Percentiles rank a stretch among this genome's conserved stretches.
phyloP scores from a whole-genome alignment of 2,113 vertebrate species.

The Xiphophorus couchianus region DNA sequence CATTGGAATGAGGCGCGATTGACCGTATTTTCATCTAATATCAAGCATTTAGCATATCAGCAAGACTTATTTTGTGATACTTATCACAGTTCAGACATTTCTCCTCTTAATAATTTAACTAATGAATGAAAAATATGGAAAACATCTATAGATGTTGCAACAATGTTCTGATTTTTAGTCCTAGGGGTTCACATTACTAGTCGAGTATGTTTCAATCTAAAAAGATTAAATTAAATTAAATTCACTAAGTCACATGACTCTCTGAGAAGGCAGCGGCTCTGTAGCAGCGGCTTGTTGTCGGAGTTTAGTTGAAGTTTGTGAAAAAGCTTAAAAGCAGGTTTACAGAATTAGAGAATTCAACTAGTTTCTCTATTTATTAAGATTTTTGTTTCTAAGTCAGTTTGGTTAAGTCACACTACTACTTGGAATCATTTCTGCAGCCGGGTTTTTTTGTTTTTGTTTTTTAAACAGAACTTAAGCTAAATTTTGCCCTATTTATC shows the following conservation, averaged over 20 bases:
- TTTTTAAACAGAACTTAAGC: constrained; percentile 49
- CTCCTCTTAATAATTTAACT: no score
- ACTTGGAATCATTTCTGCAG: constrained; percentile 29
- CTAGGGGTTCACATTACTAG: not conserved
- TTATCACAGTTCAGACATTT: not conserved
- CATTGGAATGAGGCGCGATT: not conserved
- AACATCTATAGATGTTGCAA: not conserved
- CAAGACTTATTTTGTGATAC: not conserved
- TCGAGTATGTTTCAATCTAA: not conserved
- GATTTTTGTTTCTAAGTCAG: constrained; percentile 5
- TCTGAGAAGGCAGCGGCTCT: no score
- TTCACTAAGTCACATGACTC: not conserved
- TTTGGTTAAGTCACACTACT: constrained; percentile 59
- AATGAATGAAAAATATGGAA: not conserved
- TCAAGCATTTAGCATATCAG: constrained; percentile 27
- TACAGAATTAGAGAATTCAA: constrained; percentile 13
- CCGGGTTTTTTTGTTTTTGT: not conserved
- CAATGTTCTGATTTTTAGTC: not conserved
- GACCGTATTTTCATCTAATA: constrained; percentile 1
- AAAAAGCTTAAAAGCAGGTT: constrained; percentile 31
- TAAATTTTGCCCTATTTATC: constrained; percentile 49
- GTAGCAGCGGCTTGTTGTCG: not conserved
- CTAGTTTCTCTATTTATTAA: constrained; percentile 48
- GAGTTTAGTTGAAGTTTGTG: constrained; percentile 15
- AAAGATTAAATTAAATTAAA: not conserved